Conservation (phyloP, 2,113 vertebrate genomes). For the Archilochus colubris region DNA sequence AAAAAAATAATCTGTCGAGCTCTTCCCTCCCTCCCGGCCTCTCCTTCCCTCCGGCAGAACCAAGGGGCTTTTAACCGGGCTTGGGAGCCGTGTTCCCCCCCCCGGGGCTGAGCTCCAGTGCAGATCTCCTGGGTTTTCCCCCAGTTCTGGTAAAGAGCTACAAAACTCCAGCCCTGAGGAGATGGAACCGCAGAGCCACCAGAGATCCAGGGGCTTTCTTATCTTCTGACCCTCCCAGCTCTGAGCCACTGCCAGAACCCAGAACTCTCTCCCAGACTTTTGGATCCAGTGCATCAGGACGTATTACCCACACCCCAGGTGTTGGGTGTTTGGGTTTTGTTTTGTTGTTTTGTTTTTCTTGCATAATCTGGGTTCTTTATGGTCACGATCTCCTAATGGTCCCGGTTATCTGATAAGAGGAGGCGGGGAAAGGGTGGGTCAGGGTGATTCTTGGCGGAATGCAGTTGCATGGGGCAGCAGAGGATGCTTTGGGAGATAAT, state of each 20-base stretch:
- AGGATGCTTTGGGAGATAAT: neutral
- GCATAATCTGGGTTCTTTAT: neutral
- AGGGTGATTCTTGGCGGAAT: neutral
- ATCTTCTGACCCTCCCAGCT: neutral
- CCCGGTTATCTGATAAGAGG: neutral
- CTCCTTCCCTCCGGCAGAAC: neutral
- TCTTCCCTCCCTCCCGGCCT: neutral
- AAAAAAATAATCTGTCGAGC: neutral
- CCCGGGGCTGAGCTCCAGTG: neutral
- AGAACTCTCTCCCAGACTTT: neutral
- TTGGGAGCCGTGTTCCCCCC: neutral
- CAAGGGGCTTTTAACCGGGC: accelerated
- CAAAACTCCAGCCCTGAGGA: neutral
- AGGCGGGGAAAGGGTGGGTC: neutral
- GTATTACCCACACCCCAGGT: neutral
- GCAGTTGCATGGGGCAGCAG: neutral
- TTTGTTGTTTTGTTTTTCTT: neutral
- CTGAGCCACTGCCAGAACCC: neutral
- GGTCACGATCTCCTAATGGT: neutral
- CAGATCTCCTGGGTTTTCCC: neutral
- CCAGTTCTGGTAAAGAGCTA: accelerated
- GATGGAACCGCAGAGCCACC: neutral
- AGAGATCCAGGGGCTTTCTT: neutral
- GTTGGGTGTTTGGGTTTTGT: no score
- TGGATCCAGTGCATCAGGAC: accelerated